Evolutionary conservation across 2,113 vertebrate species (phyloP).

Genomic region (Tachycineta bicolor): DNA sequence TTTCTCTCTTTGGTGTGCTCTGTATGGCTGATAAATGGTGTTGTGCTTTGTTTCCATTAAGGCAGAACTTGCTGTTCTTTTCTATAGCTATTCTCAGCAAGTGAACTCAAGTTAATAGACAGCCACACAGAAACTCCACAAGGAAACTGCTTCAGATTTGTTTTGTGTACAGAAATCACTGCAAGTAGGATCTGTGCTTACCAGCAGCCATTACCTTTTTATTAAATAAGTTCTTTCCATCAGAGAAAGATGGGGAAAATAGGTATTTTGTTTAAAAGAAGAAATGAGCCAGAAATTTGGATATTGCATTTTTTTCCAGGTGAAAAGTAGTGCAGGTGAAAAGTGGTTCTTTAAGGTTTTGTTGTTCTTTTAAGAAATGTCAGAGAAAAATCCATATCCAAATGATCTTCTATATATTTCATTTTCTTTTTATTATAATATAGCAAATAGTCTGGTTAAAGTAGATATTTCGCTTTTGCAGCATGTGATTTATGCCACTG

Average conservation of each 20-base stretch:
- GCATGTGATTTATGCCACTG: not conserved
- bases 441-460: not conserved
- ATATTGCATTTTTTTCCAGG: not conserved
- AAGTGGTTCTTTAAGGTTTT: not conserved
- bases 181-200: not conserved
- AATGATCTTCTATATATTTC: not conserved
- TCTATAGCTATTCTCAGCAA: not conserved
- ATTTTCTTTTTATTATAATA: not conserved
- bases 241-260: not conserved
- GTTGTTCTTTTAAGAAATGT: not conserved
- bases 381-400: not conserved
- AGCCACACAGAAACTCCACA: not conserved
- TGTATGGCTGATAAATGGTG: conserved; percentile 5
- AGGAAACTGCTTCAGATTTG: not conserved
- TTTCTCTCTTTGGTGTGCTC: not conserved
- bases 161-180: not conserved
- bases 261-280: not conserved
- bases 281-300: not conserved
- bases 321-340: not conserved
- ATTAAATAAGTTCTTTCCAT: not conserved
- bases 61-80: conserved; percentile 39
- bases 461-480: not conserved
- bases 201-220: not conserved
- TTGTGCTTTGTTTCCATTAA: conserved; percentile 32
- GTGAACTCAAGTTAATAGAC: not conserved